Evolutionary conservation across 2,888 invertebrate species (phyloP).

Genomic region (Leptura quadrifasciata): DNA sequence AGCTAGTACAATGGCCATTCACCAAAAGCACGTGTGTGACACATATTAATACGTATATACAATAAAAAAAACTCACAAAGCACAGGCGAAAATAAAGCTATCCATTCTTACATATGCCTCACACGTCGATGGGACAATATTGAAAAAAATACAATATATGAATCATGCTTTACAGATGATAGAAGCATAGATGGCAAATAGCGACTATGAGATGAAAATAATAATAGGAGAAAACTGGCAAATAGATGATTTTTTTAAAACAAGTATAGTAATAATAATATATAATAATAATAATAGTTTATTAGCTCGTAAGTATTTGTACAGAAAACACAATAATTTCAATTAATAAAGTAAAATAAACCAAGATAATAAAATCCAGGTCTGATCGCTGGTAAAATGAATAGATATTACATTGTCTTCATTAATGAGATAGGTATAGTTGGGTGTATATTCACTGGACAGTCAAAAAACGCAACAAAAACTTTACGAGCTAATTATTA

Average conservation of each 20-base stretch:
- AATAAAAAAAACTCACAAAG: constrained; percentile 17
- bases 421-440: no score
- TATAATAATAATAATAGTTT: background rate
- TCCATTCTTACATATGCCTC: constrained; percentile 20
- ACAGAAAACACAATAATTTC: no score
- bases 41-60: constrained; percentile 32
- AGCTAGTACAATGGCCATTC: constrained; percentile 21
- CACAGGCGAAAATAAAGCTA: constrained; percentile 23
- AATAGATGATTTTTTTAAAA: background rate
- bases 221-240: background rate
- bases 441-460: no score
- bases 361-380: no score
- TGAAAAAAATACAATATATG: constrained; percentile 4
- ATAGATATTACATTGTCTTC: no score
- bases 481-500: no score
- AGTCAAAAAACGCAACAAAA: no score
- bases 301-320: no score
- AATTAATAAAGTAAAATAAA: no score
- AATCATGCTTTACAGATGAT: constrained; percentile 6
- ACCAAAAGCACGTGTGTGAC: constrained; percentile 32
- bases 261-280: background rate
- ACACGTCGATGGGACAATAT: constrained; percentile 18
- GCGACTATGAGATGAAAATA: background rate
- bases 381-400: no score
- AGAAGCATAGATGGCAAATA: background rate